A percentile compares a stretch with the other conserved stretches of the same genome.
Conservation (phyloP, 2,113 vertebrate species). For the Antechinus stuartii region DNA sequence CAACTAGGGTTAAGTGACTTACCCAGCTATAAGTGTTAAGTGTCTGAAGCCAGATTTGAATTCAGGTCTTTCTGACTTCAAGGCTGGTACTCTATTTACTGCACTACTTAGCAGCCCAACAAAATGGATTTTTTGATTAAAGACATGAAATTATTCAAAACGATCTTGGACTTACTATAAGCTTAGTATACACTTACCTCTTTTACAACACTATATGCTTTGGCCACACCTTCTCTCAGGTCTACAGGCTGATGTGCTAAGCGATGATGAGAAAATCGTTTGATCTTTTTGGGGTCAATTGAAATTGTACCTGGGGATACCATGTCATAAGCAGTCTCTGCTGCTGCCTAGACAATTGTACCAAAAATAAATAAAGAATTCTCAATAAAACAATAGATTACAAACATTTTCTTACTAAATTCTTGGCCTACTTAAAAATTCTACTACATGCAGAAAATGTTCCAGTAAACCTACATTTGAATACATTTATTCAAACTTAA, state of each 20-base stretch:
- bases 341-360: slow-evolving; percentile 89
- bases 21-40: too few relatives aligned
- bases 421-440: background rate
- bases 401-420: background rate
- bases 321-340: slow-evolving; percentile 99
- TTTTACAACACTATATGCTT: slow-evolving; percentile 97
- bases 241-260: slow-evolving; percentile 96
- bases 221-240: slow-evolving; percentile 96
- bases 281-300: slow-evolving; percentile 89
- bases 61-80: too few relatives aligned
- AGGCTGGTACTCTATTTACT: too few relatives aligned
- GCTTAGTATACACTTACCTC: slow-evolving; percentile 86
- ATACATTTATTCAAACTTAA: background rate
- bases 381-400: background rate
- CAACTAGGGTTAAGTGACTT: too few relatives aligned
- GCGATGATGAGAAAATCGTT: slow-evolving; percentile 91
- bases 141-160: fast-evolving
- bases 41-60: too few relatives aligned
- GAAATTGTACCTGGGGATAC: slow-evolving; percentile 95
- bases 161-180: fast-evolving
- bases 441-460: background rate
- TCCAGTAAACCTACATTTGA: background rate
- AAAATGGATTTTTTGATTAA: too few relatives aligned
- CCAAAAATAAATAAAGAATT: background rate
- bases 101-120: too few relatives aligned